Conservation (phyloP, 2,888 invertebrate species). For the Apodemia duryi region DNA sequence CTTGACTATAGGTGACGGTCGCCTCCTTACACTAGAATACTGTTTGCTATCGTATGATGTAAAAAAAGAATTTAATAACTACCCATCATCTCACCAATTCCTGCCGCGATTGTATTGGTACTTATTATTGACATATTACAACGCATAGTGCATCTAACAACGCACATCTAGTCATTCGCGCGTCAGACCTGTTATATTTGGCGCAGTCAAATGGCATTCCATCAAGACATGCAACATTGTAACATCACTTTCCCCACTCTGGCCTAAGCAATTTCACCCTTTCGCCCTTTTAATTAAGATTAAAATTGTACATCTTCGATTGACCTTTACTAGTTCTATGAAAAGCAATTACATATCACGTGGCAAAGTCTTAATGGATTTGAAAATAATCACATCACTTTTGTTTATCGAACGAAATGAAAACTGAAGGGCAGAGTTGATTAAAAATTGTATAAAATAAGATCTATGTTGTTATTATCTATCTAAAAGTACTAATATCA, state of each 20-base stretch:
- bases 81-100: too few species aligned
- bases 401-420: background rate
- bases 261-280: background rate
- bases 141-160: too few species aligned
- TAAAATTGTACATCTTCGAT: background rate
- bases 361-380: slow-evolving; percentile 34
- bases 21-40: too few species aligned
- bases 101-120: too few species aligned
- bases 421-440: too few species aligned
- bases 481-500: too few species aligned
- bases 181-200: background rate
- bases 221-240: slow-evolving; percentile 3
- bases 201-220: background rate
- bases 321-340: slow-evolving; percentile 4
- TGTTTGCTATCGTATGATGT: too few species aligned
- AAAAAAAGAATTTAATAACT: too few species aligned
- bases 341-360: slow-evolving; percentile 23
- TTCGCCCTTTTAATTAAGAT: background rate
- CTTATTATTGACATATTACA: too few species aligned
- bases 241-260: background rate
- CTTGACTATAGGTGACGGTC: too few species aligned
- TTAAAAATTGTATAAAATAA: too few species aligned
- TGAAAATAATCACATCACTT: background rate
- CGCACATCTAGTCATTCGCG: background rate
- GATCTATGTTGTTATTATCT: too few species aligned